These are phyloP conservation scores for Polydesmus complanatus DNA, from an alignment of 2,888 invertebrate genomes.

Conservation along the genomic window DNA sequence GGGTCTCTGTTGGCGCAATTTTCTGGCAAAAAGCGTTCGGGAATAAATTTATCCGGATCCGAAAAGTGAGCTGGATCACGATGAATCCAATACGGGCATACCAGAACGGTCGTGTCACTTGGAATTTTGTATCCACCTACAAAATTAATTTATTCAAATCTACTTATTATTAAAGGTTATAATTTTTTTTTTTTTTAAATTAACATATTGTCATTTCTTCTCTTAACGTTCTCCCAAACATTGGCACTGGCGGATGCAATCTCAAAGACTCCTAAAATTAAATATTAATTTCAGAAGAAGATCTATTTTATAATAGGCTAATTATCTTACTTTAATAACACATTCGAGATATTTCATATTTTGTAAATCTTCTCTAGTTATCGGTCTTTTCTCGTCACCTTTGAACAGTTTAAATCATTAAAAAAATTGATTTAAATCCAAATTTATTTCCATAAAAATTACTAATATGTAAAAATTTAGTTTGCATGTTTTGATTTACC, in stretches of 20 bases:
- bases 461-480: no score
- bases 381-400: constrained; percentile 30
- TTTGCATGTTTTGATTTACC: no score
- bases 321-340: constrained; percentile 35
- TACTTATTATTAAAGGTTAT: no score
- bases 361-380: constrained; percentile 35
- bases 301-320: no score
- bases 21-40: constrained; percentile 1
- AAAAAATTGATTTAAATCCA: no score
- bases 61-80: not conserved
- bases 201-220: constrained; percentile 9
- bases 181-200: no score
- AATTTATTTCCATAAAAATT: no score
- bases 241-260: constrained; percentile 8
- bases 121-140: constrained; percentile 2
- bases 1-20: constrained; percentile 1
- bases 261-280: constrained; percentile 2
- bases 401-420: no score
- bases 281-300: no score
- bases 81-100: not conserved
- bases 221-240: constrained; percentile 4
- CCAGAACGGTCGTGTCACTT: not conserved
- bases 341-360: constrained; percentile 37
- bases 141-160: no score
- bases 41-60: not conserved